Base-by-base conservation (phyloP, 2,888 invertebrate species). In the Hydraecia micacea region DNA sequence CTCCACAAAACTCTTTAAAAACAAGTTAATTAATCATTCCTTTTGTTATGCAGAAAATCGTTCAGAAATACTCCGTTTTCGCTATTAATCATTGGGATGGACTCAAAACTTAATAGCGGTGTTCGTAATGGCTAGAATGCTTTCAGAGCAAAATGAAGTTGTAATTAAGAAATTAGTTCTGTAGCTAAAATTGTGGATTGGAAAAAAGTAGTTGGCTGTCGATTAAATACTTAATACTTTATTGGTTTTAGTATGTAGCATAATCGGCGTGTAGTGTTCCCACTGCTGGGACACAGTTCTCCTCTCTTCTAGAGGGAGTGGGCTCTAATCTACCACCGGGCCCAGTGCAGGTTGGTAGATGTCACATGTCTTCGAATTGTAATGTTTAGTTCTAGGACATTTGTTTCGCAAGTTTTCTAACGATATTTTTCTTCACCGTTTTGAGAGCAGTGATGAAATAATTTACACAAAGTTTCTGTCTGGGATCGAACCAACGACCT, bases 11-110 rank as follows among this genome's bases (percentile, higher is more conserved):
- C 42, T 79, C 67, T 67, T 83, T 75, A 79, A 88, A 87, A 88
- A 86, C 87, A 89, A 80, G 77, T 85, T 77, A 85, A 87, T 87
- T 87, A 86, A 81, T 79, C 79, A 79, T 65, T 28, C 67, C 81
- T 72, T 78, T 72, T 75, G 46, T 71, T 73, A 84, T 83, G 79
- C 69, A 84, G 73, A 81, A 79, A 81, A 81, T 77, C 78, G 78
- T 86, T 86, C 80, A 62, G 46, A 86, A 87, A 88, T 81, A 80
- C 75, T 83, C 36, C 75, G 46, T 75, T 70, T 66, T 72, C 21
- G 73, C 77, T 76, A 83, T 83, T 80, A 80, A 86, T 88, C 87
- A 83, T 76, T 52, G 55, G 67, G 77, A 80, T 69, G 49, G 71
- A 73, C 73, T 86, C 75, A 72, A 80, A 88, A 83, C 80, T 85